phyloP scores from a whole-genome alignment of 2,113 vertebrate species.

The Conger conger region DNA sequence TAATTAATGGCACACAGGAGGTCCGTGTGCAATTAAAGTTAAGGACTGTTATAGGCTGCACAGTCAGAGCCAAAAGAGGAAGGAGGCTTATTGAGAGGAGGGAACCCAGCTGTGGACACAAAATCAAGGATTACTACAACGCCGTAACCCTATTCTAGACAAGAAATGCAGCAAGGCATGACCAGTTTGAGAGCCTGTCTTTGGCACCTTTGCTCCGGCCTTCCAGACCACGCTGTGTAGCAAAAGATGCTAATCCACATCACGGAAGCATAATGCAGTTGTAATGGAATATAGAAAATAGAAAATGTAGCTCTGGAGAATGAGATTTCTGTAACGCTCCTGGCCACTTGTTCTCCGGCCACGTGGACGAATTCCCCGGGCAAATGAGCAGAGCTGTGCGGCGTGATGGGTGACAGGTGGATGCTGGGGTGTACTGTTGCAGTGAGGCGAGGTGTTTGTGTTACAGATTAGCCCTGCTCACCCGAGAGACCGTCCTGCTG shows the following conservation, averaged over 20 bases:
- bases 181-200: neutral
- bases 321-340: too few relatives aligned
- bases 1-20: neutral
- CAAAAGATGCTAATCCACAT: neutral
- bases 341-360: too few relatives aligned
- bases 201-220: neutral
- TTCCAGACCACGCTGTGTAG: neutral
- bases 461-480: conserved; percentile 28
- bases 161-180: neutral
- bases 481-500: conserved; percentile 48
- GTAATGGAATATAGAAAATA: too few relatives aligned
- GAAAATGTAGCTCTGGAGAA: too few relatives aligned
- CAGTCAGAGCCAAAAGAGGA: too few relatives aligned
- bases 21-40: neutral
- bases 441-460: conserved; percentile 50
- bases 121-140: too few relatives aligned
- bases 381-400: neutral
- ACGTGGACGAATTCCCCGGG: too few relatives aligned
- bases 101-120: neutral
- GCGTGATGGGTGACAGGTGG: neutral
- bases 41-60: too few relatives aligned
- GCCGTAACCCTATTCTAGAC: too few relatives aligned
- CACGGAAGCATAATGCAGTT: neutral
- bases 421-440: conserved; percentile 22
- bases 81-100: neutral